Evolutionary conservation across 2,888 invertebrate species (phyloP), one percentile per base, ranked within the genome.

Genomic region (Proisotoma minuta): DNA sequence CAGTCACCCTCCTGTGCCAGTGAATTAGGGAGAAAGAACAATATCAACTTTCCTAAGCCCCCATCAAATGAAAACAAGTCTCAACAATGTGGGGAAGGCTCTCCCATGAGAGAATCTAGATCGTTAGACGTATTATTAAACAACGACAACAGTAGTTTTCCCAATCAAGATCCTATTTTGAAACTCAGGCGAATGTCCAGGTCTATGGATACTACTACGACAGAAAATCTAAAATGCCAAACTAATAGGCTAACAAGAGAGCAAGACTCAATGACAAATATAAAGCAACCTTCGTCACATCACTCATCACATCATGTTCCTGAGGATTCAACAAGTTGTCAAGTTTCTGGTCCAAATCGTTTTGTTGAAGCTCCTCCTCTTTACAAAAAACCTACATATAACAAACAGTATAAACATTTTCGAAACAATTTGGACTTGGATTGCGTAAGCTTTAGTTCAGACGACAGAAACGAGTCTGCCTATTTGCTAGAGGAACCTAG

Each of bases 61-160:
- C 34, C 34, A 8, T n/a, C n/a, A n/a, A n/a, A n/a, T n/a, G n/a
- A n/a, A n/a, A n/a, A n/a, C n/a, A n/a, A n/a, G n/a, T 15, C 8
- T 10, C 34, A 34, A 15, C 62, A 66, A 18, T 40, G 65, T 10
- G 63, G 59, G n/a, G 28, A 58, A 20, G 62, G 57, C 10, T 62
- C 75, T 60, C 71, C 75, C 22, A 78, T 85, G 65, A 79, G 85
- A 23, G 85, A 85, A 75, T 84, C 85, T 0, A 82, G 83, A 66
- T 86, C 86, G 0, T 77, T 87, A 64, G 87, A 87, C 75, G 83
- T 83, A 2, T 80, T 87, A 26, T 75, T 86, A 18, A 39, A 49
- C 23, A 39, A 54, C 2, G 26, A 56, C 8, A 5, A 66, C 76
- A n/a, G n/a, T n/a, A 67, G 67, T 10, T 39, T 10, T 8, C 2